Evolutionary conservation across 2,113 vertebrate species (phyloP), one percentile per base, ranked within the genome.

Genomic region (Dicrurus megarhynchus): DNA sequence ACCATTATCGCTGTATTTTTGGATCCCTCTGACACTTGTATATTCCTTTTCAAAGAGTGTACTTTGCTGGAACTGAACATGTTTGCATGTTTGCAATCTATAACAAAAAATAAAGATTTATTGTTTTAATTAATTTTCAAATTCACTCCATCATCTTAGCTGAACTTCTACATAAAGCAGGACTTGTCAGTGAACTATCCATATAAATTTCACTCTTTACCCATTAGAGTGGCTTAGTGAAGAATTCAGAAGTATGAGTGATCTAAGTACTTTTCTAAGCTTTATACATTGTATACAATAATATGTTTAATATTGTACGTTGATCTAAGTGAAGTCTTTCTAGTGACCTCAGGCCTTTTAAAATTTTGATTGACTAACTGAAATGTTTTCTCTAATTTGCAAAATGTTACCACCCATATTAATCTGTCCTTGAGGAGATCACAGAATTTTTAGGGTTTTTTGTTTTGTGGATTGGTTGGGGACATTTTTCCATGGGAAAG

Each of bases 41-140:
- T 68, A 33, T 89, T 82, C 23, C 88, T 77, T 92, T 53, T 63
- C 33, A 24, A 84, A 52, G 47, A 70, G 11, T 42, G 27, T 56
- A 28, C 39, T 67, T 77, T 33, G 32, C 37, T 68, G n/a, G 17
- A 75, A 78, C 24, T 11, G 60, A 86, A 26, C 8, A 33, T 41
- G 15, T 50, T 64, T 88, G 39, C 3, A 15, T 41, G 13, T 39
- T 87, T 55, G 23, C 37, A 52, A 52, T 76, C 23, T 68, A 1
- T 41, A 82, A 49, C 9, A 35, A 67, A 59, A 90, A 78, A 67
- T 67, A 75, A 22, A 52, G n/a, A 42, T 86, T 55, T 80, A 30
- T 70, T 56, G 30, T 70, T 92, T 87, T 63, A 77, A 77, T 67
- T 60, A 50, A 28, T 94, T 89, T 95, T 60, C 28, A 69, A 26